Percentiles rank a stretch among this genome's conserved stretches.
Evolutionary conservation across 2,113 vertebrate species (phyloP).

Genomic region (Benitochromis conjunctus): DNA sequence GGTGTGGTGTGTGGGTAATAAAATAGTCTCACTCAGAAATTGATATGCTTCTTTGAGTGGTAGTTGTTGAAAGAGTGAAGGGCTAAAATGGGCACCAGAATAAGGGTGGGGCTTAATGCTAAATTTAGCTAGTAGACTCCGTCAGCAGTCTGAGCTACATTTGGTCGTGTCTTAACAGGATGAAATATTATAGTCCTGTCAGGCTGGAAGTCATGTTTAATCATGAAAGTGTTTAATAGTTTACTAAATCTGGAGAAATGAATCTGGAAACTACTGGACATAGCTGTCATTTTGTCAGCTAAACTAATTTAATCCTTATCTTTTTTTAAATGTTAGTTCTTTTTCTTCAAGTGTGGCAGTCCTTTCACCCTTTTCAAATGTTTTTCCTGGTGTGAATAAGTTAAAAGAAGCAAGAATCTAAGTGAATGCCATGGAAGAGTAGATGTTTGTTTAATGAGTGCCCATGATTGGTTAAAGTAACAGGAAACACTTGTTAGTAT

Average conservation of each 20-base stretch:
- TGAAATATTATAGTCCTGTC: background rate
- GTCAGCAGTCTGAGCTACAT: slow-evolving; percentile 34
- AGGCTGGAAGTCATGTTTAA: background rate
- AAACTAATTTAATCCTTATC: background rate
- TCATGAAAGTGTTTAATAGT: background rate
- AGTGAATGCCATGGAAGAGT: background rate
- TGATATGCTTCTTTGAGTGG: background rate
- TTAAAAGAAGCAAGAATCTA: background rate
- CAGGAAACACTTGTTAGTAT: background rate
- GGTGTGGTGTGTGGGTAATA: background rate
- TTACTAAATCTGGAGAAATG: background rate
- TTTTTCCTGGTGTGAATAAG: background rate
- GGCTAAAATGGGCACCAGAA: background rate
- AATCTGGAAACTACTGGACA: background rate
- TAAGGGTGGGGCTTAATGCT: background rate
- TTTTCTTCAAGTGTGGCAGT: background rate
- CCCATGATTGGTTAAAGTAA: background rate
- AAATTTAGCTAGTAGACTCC: slow-evolving; percentile 40
- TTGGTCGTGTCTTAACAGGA: background rate
- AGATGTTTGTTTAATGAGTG: background rate
- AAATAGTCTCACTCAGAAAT: background rate
- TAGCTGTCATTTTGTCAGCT: background rate
- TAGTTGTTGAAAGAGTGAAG: background rate
- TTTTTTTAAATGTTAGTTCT: background rate
- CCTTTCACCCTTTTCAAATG: background rate